Evolutionary conservation across 2,888 invertebrate species (phyloP), one percentile per base, ranked within the genome.

Genomic region (Cataglyphis cursor): DNA sequence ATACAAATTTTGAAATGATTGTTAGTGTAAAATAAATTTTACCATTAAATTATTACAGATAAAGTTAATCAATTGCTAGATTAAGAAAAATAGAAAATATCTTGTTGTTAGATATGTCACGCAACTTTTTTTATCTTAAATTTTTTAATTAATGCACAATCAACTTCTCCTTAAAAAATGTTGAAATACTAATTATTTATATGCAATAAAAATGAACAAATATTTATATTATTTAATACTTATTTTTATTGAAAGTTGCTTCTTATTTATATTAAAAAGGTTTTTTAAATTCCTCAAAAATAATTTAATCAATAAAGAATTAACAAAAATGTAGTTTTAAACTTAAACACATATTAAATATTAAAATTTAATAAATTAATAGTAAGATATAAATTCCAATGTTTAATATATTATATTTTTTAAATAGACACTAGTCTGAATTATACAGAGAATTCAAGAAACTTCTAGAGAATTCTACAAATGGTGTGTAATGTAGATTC

Each of bases 381-480:
- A 6, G 35, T 2, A 59, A 57, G 6, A 59, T 38, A 10, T 24
- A 38, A 59, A 38, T 72, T 61, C 8, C 8, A 51, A 38, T 38
- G 24, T 61, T 61, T 51, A n/a, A 8, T 9, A 51, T 51, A 2
- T 72, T 38, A 72, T 59, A 51, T 51, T 51, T 51, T 51, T 51
- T 6, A 51, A 48, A n/a, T 18, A 48, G 5, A 38, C 10, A 21
- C 44, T 5, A 70, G 0, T 8, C 24, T 15, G 18, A 21, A 48
- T 75, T 68, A 28, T 73, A 61, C 24, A n/a, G 61, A 72, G 15
- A 61, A 72, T 62, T 41, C 9, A 41, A 24, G 9, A 35, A 6
- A 18, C 6, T 28, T 28, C 28, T 28, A 28, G 28, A 28, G 28
- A 0, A 28, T 28, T 28, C 28, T 38, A 57, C 8, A 24, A 38